Evolutionary conservation across 1,140 invertebrate species (phyloP), one percentile per base, ranked within the genome.

Genomic region (Popillia japonica): DNA sequence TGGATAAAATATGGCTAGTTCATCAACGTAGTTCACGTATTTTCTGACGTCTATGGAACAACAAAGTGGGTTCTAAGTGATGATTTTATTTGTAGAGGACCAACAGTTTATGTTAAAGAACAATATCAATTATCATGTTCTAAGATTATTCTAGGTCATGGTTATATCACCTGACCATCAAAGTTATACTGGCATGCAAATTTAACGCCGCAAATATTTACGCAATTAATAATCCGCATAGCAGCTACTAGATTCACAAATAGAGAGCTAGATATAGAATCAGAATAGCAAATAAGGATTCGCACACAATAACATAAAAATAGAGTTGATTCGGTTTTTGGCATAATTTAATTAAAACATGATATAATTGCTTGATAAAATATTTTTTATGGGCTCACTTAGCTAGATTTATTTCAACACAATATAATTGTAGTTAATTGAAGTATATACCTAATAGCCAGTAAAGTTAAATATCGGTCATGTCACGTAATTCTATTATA

Each of bases 341-440:
- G 7, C 61, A 68, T 68, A 68, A 68, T 68, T 27, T 68, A 68
- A 68, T 68, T 68, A 68, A 68, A 68, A 64, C n/a, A 23, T 1
- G 61, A 22, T 20, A 55, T 68, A 68, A 68, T 68, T 68, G 61
- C 11, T 22, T 68, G 22, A 27, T 27, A 27, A 68, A 68, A 68
- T 68, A 68, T 68, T 68, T 68, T 23, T 68, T 68, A 22, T 22
- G 17, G 22, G 61, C 22, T 68, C 27, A 68, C 20, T 11, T 34
- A 10, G 61, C 20, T 68, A 68, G 6, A 27, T 68, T 27, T 23
- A 68, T 68, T 68, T 23, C 6, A 68, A 3, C 3, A 34, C 17
- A 23, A 23, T 34, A 10, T 68, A 68, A 68, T 68, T 68, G 22
- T 27, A 68, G 61, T 68, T 68, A 68, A 68, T 68, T 68, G 61